Percentiles rank a stretch among this genome's conserved stretches.
These are phyloP conservation scores for Dusona sp. DNA, from an alignment of 2,888 invertebrate genomes.

Conservation along the genomic window DNA sequence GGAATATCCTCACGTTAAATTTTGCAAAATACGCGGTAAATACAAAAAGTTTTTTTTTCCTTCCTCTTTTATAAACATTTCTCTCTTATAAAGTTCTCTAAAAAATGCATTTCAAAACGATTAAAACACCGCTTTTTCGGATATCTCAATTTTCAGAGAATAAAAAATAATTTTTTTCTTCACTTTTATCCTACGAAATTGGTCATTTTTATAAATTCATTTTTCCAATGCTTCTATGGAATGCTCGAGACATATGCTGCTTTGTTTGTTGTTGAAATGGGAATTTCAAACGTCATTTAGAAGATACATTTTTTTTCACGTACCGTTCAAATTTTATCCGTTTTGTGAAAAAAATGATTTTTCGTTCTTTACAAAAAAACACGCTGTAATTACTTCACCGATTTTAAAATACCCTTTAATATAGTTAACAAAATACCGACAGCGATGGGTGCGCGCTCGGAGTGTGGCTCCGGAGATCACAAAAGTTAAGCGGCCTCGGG, in stretches of 20 bases:
- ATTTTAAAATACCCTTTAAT: not conserved
- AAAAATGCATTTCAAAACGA: too few species aligned
- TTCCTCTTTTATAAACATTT: not conserved
- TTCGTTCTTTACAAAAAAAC: not conserved
- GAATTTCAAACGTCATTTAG: too few species aligned
- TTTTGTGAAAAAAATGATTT: not conserved
- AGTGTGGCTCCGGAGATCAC: too few species aligned
- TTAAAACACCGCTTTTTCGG: not conserved
- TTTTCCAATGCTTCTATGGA: not conserved
- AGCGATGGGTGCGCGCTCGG: too few species aligned
- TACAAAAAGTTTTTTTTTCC: conserved; percentile 16
- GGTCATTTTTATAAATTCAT: not conserved
- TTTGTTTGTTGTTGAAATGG: too few species aligned
- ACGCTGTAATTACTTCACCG: not conserved
- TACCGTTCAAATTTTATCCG: too few species aligned
- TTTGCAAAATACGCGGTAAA: conserved; percentile 91
- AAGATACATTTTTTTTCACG: too few species aligned
- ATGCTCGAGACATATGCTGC: not conserved
- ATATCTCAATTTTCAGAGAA: not conserved
- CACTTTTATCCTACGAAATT: not conserved
- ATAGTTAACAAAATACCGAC: too few species aligned
- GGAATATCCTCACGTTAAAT: conserved; percentile 94
- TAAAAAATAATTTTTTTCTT: not conserved
- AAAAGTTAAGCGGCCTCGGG: too few species aligned
- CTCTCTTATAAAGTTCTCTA: not conserved